Percentiles rank a stretch among this genome's conserved stretches.
These are phyloP conservation scores for Melanotaenia parkinsoni DNA, from an alignment of 2,797 vertebrate species.

Conservation along the genomic window DNA sequence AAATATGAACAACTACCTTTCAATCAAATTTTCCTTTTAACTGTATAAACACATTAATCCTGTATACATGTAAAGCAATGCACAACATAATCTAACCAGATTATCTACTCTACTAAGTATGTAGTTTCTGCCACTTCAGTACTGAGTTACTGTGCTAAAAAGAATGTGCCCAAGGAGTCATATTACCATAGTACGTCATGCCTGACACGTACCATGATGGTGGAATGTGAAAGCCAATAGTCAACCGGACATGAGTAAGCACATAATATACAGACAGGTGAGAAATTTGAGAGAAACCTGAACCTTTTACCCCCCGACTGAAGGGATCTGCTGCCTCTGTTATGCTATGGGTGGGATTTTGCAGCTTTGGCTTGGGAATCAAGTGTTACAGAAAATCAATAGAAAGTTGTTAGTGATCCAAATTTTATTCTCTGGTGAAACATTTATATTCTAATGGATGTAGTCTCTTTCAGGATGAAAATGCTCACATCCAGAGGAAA, in stretches of 20 bases:
- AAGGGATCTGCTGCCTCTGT: background rate
- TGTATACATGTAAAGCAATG: background rate
- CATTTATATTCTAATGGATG: background rate
- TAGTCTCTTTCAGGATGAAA: background rate
- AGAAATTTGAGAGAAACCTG: background rate
- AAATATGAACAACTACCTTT: no score
- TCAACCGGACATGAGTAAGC: background rate
- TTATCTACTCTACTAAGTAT: background rate
- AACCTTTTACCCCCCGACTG: background rate
- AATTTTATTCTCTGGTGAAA: background rate
- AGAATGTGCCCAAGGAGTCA: background rate
- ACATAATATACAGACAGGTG: background rate
- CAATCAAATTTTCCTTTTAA: no score
- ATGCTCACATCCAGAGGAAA: background rate
- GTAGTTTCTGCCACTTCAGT: background rate
- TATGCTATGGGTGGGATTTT: background rate
- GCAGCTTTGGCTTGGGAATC: background rate
- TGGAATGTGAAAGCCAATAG: background rate
- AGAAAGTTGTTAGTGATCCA: background rate
- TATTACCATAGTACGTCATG: background rate
- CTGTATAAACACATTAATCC: no score
- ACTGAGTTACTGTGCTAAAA: conserved; percentile 2
- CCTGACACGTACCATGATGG: background rate
- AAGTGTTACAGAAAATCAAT: background rate
- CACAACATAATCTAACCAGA: background rate